Conservation (phyloP, 2,113 vertebrate genomes). For the Bombycilla garrulus region DNA sequence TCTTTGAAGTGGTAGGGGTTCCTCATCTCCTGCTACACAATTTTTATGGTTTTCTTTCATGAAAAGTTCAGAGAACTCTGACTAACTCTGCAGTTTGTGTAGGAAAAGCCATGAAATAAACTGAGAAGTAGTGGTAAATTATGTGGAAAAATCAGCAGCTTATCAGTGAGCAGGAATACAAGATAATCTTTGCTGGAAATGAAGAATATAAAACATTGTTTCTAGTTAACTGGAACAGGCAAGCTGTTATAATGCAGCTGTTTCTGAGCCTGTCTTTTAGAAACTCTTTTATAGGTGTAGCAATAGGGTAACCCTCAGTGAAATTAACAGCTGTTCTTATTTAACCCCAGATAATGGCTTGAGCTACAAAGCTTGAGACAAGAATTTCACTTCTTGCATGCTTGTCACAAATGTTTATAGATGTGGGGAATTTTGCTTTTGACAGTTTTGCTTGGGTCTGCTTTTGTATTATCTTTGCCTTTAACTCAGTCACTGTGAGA, state of each 20-base stretch:
- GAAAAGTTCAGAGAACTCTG: neutral
- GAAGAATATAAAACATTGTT: neutral
- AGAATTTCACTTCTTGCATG: neutral
- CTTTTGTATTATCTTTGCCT: neutral
- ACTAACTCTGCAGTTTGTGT: neutral
- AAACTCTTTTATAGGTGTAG: neutral
- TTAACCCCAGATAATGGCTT: neutral
- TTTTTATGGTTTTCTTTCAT: neutral
- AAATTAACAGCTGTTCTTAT: neutral
- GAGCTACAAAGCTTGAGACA: neutral
- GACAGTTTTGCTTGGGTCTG: neutral
- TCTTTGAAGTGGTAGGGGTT: neutral
- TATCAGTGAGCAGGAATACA: neutral
- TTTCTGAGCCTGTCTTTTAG: neutral
- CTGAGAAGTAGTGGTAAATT: neutral
- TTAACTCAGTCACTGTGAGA: neutral
- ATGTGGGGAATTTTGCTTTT: neutral
- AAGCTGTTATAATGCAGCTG: neutral
- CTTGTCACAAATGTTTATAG: neutral
- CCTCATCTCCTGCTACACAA: neutral
- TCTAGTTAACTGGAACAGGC: neutral
- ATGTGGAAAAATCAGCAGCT: neutral
- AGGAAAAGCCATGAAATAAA: neutral
- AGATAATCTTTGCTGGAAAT: neutral
- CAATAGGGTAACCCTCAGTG: neutral